These are phyloP conservation scores for Chelon auratus DNA, from an alignment of 2,797 vertebrate genomes.

Conservation along the genomic window DNA sequence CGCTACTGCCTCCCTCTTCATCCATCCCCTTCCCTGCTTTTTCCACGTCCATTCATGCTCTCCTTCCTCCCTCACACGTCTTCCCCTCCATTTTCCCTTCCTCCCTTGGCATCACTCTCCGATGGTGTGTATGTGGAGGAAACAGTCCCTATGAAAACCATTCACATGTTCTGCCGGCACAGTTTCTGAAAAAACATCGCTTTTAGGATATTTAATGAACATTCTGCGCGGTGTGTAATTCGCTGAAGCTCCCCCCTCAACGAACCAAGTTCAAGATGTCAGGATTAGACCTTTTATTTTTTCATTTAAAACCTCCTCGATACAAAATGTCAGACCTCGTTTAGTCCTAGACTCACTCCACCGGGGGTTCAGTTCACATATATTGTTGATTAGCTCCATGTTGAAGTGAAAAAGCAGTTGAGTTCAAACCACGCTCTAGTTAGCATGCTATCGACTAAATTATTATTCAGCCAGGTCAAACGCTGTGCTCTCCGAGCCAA, in stretches of 20 bases:
- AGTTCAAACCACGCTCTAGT: conserved; percentile 55
- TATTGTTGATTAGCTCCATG: conserved; percentile 46
- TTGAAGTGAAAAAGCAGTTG: conserved; percentile 50
- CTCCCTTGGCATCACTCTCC: conserved; percentile 10
- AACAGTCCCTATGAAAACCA: not conserved
- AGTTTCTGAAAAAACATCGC: not conserved
- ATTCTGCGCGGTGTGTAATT: not conserved
- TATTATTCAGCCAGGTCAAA: conserved; percentile 54
- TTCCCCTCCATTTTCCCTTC: conserved; percentile 14
- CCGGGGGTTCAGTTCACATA: conserved; percentile 29
- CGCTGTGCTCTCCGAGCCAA: conserved; percentile 41
- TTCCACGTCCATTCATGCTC: not conserved
- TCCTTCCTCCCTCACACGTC: not conserved
- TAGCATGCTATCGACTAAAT: conserved; percentile 51
- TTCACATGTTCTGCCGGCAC: not conserved
- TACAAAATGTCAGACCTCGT: not conserved
- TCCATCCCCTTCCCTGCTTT: conserved; percentile 1
- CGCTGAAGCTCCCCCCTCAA: not conserved
- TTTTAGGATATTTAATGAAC: not conserved
- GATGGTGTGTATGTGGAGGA: not conserved
- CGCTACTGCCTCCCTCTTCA: not conserved
- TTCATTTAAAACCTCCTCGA: not conserved
- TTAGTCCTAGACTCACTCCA: conserved; percentile 6
- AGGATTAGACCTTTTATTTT: not conserved
- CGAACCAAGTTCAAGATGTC: conserved; percentile 6